Percentiles rank a stretch among this genome's conserved stretches.
Conservation (phyloP, 1,140 invertebrate genomes). For the Gonioctena quinquepunctata region DNA sequence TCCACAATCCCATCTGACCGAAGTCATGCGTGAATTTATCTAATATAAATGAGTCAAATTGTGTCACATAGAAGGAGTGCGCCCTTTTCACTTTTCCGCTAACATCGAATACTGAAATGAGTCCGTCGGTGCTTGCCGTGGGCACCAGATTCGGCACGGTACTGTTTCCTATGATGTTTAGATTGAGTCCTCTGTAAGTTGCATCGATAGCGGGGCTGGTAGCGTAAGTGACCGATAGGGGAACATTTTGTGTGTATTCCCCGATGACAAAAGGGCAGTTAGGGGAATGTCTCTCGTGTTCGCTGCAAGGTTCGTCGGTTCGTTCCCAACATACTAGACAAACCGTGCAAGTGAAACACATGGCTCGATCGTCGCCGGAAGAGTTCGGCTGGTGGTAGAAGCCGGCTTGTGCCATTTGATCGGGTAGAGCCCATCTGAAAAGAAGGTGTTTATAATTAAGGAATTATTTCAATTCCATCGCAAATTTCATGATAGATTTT, state of each 20-base stretch:
- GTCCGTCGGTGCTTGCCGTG: slow-evolving; percentile 48
- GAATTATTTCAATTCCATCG: neutral
- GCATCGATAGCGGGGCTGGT: slow-evolving; percentile 75
- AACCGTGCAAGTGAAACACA: slow-evolving; percentile 94
- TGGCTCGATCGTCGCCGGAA: slow-evolving; percentile 86
- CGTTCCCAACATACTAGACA: slow-evolving; percentile 95
- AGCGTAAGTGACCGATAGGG: slow-evolving; percentile 85
- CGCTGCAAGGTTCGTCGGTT: slow-evolving; percentile 94
- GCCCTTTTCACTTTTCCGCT: slow-evolving; percentile 51
- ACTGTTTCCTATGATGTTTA: slow-evolving; percentile 44
- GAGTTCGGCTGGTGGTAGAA: slow-evolving; percentile 93
- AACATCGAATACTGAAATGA: slow-evolving; percentile 54
- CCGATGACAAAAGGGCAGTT: slow-evolving; percentile 91
- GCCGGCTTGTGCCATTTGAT: slow-evolving; percentile 94
- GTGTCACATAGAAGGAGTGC: slow-evolving; percentile 52
- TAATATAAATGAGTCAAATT: slow-evolving; percentile 52
- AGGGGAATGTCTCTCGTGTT: slow-evolving; percentile 92
- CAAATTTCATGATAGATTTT: too few species aligned
- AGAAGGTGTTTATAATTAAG: too few species aligned
- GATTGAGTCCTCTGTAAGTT: slow-evolving; percentile 42
- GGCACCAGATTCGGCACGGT: slow-evolving; percentile 44
- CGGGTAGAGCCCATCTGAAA: slow-evolving; percentile 86
- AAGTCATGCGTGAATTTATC: slow-evolving; percentile 52
- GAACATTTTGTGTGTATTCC: slow-evolving; percentile 94
- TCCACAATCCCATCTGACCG: slow-evolving; percentile 40